Percentiles rank a stretch among this genome's conserved stretches.
Conservation (phyloP, 2,888 invertebrate species). For the Syrista parreyssii region DNA sequence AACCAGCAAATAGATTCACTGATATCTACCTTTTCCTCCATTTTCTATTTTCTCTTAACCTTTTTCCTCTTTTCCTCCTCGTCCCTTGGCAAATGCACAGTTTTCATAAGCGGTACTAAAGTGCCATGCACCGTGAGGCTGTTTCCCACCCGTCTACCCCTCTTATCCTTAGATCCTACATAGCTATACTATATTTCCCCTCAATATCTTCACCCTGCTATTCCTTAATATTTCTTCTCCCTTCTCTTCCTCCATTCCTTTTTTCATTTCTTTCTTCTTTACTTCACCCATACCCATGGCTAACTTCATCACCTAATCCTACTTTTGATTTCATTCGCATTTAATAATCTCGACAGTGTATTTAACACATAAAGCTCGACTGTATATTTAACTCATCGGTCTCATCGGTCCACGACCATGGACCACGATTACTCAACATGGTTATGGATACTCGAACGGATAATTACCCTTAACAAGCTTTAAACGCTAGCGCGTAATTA, state of each 20-base stretch:
- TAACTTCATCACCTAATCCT: not conserved
- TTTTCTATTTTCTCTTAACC: conserved; percentile 26
- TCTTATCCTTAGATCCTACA: not conserved
- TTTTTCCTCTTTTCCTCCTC: conserved; percentile 30
- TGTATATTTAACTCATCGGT: not conserved
- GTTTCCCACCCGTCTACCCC: not conserved
- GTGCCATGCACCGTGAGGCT: conserved; percentile 32
- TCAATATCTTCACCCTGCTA: not conserved
- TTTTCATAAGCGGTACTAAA: conserved; percentile 42
- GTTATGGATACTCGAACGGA: not conserved
- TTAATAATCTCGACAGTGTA: not conserved
- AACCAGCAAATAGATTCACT: conserved; percentile 59
- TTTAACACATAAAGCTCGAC: not conserved
- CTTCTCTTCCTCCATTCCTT: not conserved
- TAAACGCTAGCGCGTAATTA: not conserved
- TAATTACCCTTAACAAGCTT: not conserved
- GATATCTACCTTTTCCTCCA: conserved; percentile 40
- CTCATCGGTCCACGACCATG: not conserved
- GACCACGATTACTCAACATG: not conserved
- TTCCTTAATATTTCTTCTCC: not conserved
- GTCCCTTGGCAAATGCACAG: conserved; percentile 35
- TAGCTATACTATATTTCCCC: not conserved
- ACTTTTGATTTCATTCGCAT: not conserved
- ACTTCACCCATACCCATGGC: not conserved
- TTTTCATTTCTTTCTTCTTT: not conserved